phyloP scores from a whole-genome alignment of 2,113 vertebrate genomes.

The Hippocampus barbouri region DNA sequence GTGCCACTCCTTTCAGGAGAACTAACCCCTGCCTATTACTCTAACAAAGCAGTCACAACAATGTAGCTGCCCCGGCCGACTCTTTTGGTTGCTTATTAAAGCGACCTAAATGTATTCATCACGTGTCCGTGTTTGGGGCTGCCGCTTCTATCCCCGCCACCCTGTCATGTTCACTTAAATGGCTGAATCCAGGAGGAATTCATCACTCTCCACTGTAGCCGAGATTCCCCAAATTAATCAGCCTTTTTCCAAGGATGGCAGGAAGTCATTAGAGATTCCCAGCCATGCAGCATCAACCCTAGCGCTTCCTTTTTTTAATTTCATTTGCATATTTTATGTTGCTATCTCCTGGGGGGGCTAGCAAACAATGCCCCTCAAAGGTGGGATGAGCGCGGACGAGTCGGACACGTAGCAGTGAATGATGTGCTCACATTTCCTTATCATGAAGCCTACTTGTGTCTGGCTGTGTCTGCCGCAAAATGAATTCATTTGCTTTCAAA shows the following conservation, averaged over 20 bases:
- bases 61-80: constrained; percentile 35
- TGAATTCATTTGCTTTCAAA: constrained; percentile 14
- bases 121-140: constrained; percentile 55
- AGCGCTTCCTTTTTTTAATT: constrained; percentile 62
- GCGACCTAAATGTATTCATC: constrained; percentile 67
- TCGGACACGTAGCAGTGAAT: constrained; percentile 21
- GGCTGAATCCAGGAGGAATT: constrained; percentile 68
- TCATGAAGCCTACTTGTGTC: constrained; percentile 8
- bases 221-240: constrained; percentile 69
- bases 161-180: constrained; percentile 58
- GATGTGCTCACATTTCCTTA: constrained; percentile 18
- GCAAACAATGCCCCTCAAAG: constrained; percentile 52
- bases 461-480: constrained; percentile 18
- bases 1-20: constrained; percentile 26
- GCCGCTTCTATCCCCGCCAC: constrained; percentile 45
- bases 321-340: constrained; percentile 71
- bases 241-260: constrained; percentile 56
- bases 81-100: constrained; percentile 61
- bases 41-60: constrained; percentile 55
- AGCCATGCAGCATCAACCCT: constrained; percentile 48
- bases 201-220: constrained; percentile 59
- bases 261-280: constrained; percentile 65
- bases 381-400: constrained; percentile 25
- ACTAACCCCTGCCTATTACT: constrained; percentile 45
- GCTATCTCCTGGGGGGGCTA: constrained; percentile 40